Conservation (phyloP, 2,113 vertebrate genomes). For the Toxostoma redivivum region DNA sequence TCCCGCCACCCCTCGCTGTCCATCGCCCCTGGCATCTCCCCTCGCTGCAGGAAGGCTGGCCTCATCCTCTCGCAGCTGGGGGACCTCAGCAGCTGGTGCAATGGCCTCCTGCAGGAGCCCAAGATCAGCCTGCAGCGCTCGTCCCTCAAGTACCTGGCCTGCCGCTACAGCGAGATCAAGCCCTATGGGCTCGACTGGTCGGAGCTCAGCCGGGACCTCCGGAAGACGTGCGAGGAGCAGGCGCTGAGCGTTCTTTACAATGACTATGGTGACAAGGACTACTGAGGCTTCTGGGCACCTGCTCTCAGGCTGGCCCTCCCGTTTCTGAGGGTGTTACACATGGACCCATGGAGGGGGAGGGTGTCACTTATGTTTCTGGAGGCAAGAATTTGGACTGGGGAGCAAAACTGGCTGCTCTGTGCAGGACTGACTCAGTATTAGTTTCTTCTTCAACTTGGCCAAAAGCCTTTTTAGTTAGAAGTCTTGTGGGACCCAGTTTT, state of each 20-base stretch:
- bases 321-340: conserved; percentile 43
- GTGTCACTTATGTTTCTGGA: conserved; percentile 6
- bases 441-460: conserved; percentile 30
- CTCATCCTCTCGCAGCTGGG: conserved; percentile 94
- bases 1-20: accelerated
- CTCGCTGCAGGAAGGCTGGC: conserved; percentile 86
- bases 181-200: conserved; percentile 91
- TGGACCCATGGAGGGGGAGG: background rate
- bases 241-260: conserved; percentile 91
- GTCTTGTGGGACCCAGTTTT: conserved; percentile 42
- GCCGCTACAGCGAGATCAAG: conserved; percentile 96
- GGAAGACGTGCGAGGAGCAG: conserved; percentile 95
- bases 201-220: conserved; percentile 87
- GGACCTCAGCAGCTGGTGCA: conserved; percentile 90
- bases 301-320: background rate
- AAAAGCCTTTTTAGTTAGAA: conserved; percentile 31
- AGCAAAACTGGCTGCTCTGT: background rate
- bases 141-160: conserved; percentile 89
- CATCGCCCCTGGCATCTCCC: background rate
- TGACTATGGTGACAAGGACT: conserved; percentile 94
- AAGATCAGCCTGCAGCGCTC: conserved; percentile 89
- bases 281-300: conserved; percentile 65
- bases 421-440: conserved; percentile 21
- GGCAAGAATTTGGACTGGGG: background rate
- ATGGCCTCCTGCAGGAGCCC: conserved; percentile 90